Conservation (phyloP, 2,888 invertebrate species). For the Disparrhopalites patrizii region DNA sequence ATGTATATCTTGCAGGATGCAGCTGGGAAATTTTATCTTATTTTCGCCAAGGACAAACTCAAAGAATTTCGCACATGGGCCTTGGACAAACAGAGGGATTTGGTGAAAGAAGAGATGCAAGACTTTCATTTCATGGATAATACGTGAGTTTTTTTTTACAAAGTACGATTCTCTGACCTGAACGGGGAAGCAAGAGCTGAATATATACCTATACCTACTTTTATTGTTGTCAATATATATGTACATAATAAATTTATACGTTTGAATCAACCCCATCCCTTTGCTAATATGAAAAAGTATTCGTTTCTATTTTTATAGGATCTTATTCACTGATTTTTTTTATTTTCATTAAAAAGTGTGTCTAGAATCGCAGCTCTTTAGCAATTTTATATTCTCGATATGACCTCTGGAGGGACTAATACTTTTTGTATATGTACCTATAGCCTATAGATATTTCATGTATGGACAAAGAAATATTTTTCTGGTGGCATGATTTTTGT, state of each 20-base stretch:
- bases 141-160: too few relatives aligned
- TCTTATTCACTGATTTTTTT: background rate
- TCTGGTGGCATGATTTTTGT: background rate
- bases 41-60: constrained; percentile 29
- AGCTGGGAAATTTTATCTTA: constrained; percentile 33
- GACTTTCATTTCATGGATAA: constrained; percentile 14
- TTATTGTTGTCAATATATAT: too few relatives aligned
- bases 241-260: too few relatives aligned
- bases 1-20: constrained; percentile 39
- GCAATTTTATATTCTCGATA: background rate
- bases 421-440: background rate
- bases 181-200: too few relatives aligned
- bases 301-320: background rate
- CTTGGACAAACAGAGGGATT: constrained; percentile 32
- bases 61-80: constrained; percentile 35
- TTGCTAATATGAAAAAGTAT: too few relatives aligned
- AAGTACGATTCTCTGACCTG: too few relatives aligned
- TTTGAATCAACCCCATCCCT: too few relatives aligned
- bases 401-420: background rate
- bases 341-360: background rate
- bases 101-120: constrained; percentile 30
- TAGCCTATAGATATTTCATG: background rate
- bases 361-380: background rate
- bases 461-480: background rate
- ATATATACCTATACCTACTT: too few relatives aligned